Evolutionary conservation across 1,140 invertebrate genomes (phyloP).

Genomic region (Microplitis demolitor): DNA sequence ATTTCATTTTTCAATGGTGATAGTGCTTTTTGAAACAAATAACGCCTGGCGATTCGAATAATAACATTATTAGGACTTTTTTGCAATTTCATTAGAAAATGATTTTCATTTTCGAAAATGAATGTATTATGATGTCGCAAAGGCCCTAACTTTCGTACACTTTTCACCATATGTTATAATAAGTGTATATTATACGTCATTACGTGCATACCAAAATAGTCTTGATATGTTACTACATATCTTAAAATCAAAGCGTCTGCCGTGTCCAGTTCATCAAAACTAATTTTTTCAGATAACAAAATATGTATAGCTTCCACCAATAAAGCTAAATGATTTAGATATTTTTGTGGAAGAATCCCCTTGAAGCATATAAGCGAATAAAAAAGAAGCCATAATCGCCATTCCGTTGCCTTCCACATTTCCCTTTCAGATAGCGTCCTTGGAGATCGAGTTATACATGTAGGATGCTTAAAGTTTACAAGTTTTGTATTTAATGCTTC

Average conservation of each 20-base stretch:
- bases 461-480: constrained; percentile 2
- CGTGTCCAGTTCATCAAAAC: not conserved
- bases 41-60: constrained; percentile 3
- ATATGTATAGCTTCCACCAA: constrained; percentile 17
- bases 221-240: constrained; percentile 4
- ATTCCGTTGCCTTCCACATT: constrained; percentile 24
- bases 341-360: constrained; percentile 9
- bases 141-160: constrained; percentile 15
- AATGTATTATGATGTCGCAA: constrained; percentile 18
- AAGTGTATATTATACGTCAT: constrained; percentile 23
- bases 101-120: constrained; percentile 15
- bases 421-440: constrained; percentile 5
- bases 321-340: constrained; percentile 18
- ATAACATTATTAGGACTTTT: not conserved
- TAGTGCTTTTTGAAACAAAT: constrained; percentile 15
- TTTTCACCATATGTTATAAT: not conserved
- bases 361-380: constrained; percentile 19
- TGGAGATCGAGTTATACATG: constrained; percentile 15
- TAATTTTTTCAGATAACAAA: constrained; percentile 11
- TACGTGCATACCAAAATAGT: constrained; percentile 1
- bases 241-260: not conserved
- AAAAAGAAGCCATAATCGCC: constrained; percentile 17
- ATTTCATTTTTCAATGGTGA: not conserved
- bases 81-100: constrained; percentile 12
- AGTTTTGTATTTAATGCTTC: constrained; percentile 19